Conservation (phyloP, 2,797 vertebrate genomes). For the Alauda arvensis region DNA sequence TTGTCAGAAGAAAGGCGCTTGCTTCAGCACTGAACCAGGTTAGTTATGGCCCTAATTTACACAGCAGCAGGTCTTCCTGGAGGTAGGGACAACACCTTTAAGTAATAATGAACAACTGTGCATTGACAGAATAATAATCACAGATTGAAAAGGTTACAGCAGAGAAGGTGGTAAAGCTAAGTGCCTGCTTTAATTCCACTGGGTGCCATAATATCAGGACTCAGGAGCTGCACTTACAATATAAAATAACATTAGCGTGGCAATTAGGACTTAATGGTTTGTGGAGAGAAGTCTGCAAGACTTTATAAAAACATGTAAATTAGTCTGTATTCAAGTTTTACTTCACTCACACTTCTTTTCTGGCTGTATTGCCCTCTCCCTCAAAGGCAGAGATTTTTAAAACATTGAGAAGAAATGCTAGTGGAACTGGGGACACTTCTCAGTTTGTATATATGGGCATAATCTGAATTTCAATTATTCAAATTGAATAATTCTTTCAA, state of each 20-base stretch:
- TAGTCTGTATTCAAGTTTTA: conserved; percentile 16
- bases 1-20: conserved; percentile 44
- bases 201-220: conserved; percentile 30
- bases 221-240: conserved; percentile 22
- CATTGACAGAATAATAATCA: conserved; percentile 53
- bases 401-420: neutral
- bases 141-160: conserved; percentile 46
- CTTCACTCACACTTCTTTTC: neutral
- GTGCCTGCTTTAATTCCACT: conserved; percentile 35
- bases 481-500: neutral
- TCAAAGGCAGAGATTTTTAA: neutral
- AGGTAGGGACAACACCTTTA: conserved; percentile 22
- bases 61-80: neutral
- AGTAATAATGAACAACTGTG: conserved; percentile 33
- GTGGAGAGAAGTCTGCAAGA: conserved; percentile 40
- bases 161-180: conserved; percentile 40
- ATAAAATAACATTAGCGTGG: conserved; percentile 64
- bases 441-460: neutral
- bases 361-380: neutral
- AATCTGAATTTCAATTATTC: neutral
- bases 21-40: conserved; percentile 36
- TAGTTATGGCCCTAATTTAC: conserved; percentile 60
- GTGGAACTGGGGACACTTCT: neutral
- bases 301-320: conserved; percentile 55
- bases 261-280: conserved; percentile 64